phyloP scores from a whole-genome alignment of 2,797 vertebrate species.

The Alcedo atthis region DNA sequence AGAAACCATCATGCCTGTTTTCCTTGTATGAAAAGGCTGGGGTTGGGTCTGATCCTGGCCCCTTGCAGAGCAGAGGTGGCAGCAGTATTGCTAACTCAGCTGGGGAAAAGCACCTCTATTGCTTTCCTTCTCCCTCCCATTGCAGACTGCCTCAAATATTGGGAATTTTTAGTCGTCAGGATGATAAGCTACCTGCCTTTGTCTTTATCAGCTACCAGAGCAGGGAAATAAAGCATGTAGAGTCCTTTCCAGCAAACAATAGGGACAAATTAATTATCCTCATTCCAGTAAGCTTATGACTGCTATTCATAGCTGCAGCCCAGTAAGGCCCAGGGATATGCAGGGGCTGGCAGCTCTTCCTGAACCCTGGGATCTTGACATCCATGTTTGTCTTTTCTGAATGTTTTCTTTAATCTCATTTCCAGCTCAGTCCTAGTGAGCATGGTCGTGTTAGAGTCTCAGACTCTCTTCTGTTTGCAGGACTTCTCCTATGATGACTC shows the following conservation, averaged over 20 bases:
- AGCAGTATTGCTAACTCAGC: neutral
- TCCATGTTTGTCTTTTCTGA: neutral
- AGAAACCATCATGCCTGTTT: neutral
- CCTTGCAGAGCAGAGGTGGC: neutral
- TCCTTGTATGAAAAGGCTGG: neutral
- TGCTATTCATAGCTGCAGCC: neutral
- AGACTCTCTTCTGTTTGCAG: constrained; percentile 67
- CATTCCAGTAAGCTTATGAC: too few relatives aligned
- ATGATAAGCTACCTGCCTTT: neutral
- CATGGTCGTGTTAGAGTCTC: neutral
- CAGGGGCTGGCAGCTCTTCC: neutral
- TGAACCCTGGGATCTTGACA: neutral
- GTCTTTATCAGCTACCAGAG: neutral
- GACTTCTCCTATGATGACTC: constrained; percentile 95
- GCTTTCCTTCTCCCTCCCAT: neutral
- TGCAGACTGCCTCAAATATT: neutral
- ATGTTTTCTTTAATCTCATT: neutral
- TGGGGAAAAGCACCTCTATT: neutral
- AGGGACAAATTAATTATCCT: neutral
- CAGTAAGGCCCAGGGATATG: neutral
- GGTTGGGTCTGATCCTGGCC: neutral
- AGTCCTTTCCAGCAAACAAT: neutral
- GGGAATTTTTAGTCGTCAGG: neutral
- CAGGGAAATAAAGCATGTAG: neutral
- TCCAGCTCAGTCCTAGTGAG: neutral